These are phyloP conservation scores for Mesoligia furuncula DNA, from an alignment of 2,888 invertebrate species.

Conservation along the genomic window DNA sequence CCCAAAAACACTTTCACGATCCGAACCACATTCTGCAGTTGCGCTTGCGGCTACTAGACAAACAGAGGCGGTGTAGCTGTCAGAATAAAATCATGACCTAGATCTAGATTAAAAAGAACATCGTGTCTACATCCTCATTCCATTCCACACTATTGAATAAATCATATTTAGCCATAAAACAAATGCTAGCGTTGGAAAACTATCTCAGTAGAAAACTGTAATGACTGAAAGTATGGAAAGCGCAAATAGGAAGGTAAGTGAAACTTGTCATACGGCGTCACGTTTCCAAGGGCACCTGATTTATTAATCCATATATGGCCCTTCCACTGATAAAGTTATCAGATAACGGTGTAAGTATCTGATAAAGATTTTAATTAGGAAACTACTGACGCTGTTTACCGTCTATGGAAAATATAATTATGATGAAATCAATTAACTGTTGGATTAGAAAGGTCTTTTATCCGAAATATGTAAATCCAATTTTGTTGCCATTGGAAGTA, in stretches of 20 bases:
- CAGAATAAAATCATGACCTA: constrained; percentile 7
- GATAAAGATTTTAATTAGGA: constrained; percentile 38
- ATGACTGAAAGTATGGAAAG: constrained; percentile 34
- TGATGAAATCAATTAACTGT: not conserved
- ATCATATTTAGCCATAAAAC: constrained; percentile 37
- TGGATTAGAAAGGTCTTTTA: not conserved
- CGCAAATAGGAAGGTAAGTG: constrained; percentile 1
- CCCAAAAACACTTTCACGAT: too few relatives aligned
- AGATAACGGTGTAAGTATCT: constrained; percentile 28
- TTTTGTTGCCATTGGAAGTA: not conserved
- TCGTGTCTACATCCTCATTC: constrained; percentile 18
- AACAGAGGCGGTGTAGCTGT: not conserved
- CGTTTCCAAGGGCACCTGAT: constrained; percentile 27
- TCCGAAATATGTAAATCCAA: not conserved
- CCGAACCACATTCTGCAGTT: too few relatives aligned
- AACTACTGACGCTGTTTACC: not conserved
- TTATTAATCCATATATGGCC: constrained; percentile 24
- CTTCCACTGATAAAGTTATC: constrained; percentile 31
- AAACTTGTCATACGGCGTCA: constrained; percentile 27
- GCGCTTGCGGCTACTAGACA: too few relatives aligned
- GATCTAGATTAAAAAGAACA: constrained; percentile 17
- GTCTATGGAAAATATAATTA: not conserved
- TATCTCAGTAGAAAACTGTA: constrained; percentile 34
- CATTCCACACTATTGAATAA: constrained; percentile 12
- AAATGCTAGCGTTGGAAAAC: constrained; percentile 9